These are phyloP conservation scores for Sylvilagus floridanus DNA, from an alignment of 2,797 vertebrate genomes.

Conservation along the genomic window DNA sequence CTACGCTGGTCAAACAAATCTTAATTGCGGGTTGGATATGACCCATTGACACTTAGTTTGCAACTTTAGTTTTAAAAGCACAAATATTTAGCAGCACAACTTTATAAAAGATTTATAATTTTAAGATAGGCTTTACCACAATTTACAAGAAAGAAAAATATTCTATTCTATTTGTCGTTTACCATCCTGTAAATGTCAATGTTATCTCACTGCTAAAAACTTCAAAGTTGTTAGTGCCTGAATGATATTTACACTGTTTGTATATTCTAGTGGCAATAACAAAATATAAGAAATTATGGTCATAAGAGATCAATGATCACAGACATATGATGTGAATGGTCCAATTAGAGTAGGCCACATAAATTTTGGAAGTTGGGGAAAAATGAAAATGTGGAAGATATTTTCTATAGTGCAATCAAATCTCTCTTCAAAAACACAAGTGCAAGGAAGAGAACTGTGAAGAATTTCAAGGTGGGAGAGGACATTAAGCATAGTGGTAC, in stretches of 20 bases:
- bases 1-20: neutral
- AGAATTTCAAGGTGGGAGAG: neutral
- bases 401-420: neutral
- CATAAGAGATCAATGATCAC: neutral
- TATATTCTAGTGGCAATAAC: neutral
- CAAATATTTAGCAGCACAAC: neutral
- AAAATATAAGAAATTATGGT: neutral
- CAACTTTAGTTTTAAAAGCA: conserved; percentile 6
- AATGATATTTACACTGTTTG: neutral
- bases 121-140: neutral
- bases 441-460: neutral
- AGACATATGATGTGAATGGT: neutral
- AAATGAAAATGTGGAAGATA: neutral
- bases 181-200: neutral
- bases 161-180: conserved; percentile 22
- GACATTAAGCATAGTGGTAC: too few relatives aligned
- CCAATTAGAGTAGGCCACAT: neutral
- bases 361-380: neutral
- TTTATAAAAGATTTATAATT: neutral
- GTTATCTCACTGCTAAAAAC: neutral
- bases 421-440: neutral
- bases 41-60: neutral
- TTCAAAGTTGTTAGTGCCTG: neutral
- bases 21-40: neutral
- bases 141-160: neutral